These are phyloP conservation scores for Drosophila gaucha DNA, from an alignment of 2,888 invertebrate genomes.

Conservation along the genomic window DNA sequence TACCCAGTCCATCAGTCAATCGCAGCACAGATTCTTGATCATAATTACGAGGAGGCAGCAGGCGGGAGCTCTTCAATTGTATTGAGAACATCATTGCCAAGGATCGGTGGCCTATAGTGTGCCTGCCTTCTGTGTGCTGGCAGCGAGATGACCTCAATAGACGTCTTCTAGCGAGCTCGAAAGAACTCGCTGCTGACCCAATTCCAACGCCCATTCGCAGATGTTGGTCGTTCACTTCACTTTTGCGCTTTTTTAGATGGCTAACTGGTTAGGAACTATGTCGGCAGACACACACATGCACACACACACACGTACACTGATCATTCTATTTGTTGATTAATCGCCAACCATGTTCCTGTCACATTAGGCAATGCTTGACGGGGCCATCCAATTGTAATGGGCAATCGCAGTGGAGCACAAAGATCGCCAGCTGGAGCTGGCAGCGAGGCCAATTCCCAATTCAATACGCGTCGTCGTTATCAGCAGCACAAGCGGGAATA, in stretches of 20 bases:
- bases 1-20: slow-evolving; percentile 44
- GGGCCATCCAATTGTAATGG: slow-evolving; percentile 55
- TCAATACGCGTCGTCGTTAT: slow-evolving; percentile 67
- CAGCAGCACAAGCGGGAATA: slow-evolving; percentile 71
- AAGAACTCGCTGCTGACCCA: slow-evolving; percentile 67
- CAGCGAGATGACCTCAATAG: slow-evolving; percentile 54
- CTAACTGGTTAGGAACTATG: slow-evolving; percentile 63
- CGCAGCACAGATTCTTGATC: slow-evolving; percentile 58
- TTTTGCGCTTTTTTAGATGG: slow-evolving; percentile 57
- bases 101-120: slow-evolving; percentile 13
- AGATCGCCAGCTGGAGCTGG: slow-evolving; percentile 41
- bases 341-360: slow-evolving; percentile 52
- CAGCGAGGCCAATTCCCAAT: slow-evolving; percentile 34
- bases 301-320: slow-evolving; percentile 6
- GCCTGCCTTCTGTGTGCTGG: slow-evolving; percentile 26
- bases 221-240: slow-evolving; percentile 66
- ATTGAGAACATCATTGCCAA: slow-evolving; percentile 12
- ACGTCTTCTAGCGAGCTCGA: slow-evolving; percentile 31
- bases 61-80: slow-evolving; percentile 4
- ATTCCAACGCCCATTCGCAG: slow-evolving; percentile 63
- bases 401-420: slow-evolving; percentile 47
- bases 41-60: slow-evolving; percentile 42
- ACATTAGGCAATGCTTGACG: slow-evolving; percentile 69
- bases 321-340: slow-evolving; percentile 36
- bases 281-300: slow-evolving; percentile 20